Evolutionary conservation across 2,113 vertebrate genomes (phyloP).

Genomic region (Galemys pyrenaicus): DNA sequence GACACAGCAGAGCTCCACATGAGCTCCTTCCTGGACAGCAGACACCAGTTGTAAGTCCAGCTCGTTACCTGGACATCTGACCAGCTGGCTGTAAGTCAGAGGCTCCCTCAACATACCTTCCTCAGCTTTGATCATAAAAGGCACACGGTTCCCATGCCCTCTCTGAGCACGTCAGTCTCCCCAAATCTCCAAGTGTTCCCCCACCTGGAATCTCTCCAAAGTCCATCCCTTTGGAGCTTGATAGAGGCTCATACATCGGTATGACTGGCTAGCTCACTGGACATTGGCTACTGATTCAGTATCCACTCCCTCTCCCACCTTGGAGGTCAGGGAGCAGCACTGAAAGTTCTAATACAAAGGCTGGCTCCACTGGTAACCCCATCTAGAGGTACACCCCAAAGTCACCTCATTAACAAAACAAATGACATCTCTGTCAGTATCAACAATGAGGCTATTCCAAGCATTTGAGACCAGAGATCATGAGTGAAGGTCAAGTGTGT

Average conservation of each 20-base stretch:
- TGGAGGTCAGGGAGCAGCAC: background rate
- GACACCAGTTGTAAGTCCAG: background rate
- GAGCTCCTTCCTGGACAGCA: background rate
- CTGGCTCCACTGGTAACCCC: background rate
- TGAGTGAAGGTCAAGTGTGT: background rate
- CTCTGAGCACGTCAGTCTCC: background rate
- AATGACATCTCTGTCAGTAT: background rate
- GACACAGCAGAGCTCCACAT: too few relatives aligned
- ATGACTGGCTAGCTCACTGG: background rate
- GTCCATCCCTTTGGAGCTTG: too few relatives aligned
- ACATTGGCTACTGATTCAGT: background rate
- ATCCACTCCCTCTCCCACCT: background rate
- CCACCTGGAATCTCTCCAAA: background rate
- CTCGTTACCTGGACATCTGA: background rate
- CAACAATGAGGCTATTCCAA: background rate
- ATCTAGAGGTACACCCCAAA: background rate
- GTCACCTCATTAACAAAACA: background rate
- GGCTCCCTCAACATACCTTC: background rate
- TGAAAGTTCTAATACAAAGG: background rate
- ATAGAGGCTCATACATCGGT: background rate
- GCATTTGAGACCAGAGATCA: background rate
- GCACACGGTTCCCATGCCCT: background rate
- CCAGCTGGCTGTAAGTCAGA: background rate
- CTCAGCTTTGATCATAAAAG: background rate
- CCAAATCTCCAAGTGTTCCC: background rate